Evolutionary conservation across 2,888 invertebrate genomes (phyloP).

Genomic region (Patella pellucida): DNA sequence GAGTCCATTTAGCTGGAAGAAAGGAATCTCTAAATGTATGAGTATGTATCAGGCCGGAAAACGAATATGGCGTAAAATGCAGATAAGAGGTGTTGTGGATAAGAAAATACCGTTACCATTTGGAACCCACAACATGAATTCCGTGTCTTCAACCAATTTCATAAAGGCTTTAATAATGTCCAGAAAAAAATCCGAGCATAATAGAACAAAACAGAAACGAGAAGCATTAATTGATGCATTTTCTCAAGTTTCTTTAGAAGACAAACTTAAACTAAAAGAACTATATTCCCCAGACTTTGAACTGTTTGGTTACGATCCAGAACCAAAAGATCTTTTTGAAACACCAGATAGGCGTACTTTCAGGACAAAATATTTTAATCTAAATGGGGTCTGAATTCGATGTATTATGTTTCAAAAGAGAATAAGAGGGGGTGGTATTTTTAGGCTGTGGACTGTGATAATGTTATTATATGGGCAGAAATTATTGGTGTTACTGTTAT

Average conservation of each 20-base stretch:
- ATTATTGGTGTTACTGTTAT: no score
- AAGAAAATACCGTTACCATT: constrained; percentile 38
- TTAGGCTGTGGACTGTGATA: no score
- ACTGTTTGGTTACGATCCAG: constrained; percentile 47
- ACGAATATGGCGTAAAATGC: constrained; percentile 49
- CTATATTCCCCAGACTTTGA: constrained; percentile 46
- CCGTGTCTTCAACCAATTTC: constrained; percentile 27
- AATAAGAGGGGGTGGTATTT: no score
- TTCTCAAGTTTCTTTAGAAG: constrained; percentile 34
- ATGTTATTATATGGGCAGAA: no score
- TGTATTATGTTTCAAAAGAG: no score
- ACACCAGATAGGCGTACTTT: background rate
- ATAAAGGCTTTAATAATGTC: constrained; percentile 28
- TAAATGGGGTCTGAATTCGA: background rate
- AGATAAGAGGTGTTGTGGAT: constrained; percentile 48
- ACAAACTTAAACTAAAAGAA: constrained; percentile 38
- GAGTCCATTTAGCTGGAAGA: constrained; percentile 35
- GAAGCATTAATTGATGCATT: constrained; percentile 50
- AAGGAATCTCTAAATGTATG: constrained; percentile 37
- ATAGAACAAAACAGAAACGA: constrained; percentile 37
- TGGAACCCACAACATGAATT: constrained; percentile 19
- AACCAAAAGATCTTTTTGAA: constrained; percentile 24
- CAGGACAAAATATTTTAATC: background rate
- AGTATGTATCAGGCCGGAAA: constrained; percentile 33
- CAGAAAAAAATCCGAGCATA: constrained; percentile 22